Conservation (phyloP, 2,888 invertebrate species). For the Esperia sulphurella region DNA sequence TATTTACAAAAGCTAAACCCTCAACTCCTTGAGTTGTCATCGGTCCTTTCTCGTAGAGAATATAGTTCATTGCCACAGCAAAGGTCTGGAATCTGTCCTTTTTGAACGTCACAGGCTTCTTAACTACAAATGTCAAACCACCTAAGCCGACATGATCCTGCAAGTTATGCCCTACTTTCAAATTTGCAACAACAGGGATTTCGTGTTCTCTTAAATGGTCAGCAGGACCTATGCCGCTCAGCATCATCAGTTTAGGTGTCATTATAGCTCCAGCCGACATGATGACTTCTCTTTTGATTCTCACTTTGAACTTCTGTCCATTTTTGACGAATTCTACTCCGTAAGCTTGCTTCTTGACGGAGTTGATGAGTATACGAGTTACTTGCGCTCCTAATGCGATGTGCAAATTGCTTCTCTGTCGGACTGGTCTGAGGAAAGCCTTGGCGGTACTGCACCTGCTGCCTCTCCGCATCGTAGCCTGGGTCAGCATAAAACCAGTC, state of each 20-base stretch:
- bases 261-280: slow-evolving; percentile 93
- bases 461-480: slow-evolving; percentile 90
- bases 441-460: slow-evolving; percentile 93
- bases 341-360: slow-evolving; percentile 83
- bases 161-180: slow-evolving; percentile 90
- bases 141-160: slow-evolving; percentile 94
- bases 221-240: slow-evolving; percentile 92
- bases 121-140: slow-evolving; percentile 89
- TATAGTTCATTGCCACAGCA: slow-evolving; percentile 89
- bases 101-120: slow-evolving; percentile 89
- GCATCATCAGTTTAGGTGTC: slow-evolving; percentile 93
- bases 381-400: slow-evolving; percentile 88
- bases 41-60: slow-evolving; percentile 89
- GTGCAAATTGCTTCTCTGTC: slow-evolving; percentile 88
- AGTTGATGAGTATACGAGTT: slow-evolving; percentile 84
- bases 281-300: slow-evolving; percentile 89
- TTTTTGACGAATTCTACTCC: slow-evolving; percentile 87
- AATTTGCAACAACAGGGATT: slow-evolving; percentile 86
- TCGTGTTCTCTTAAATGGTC: slow-evolving; percentile 85
- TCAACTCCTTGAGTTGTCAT: slow-evolving; percentile 92
- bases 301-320: slow-evolving; percentile 81
- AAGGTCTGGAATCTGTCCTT: slow-evolving; percentile 88
- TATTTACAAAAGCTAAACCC: slow-evolving; percentile 92
- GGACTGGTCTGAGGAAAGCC: slow-evolving; percentile 90
- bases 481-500: slow-evolving; percentile 92